These are phyloP conservation scores for Phymatocera aterrima DNA, from an alignment of 2,888 invertebrate species.

Conservation along the genomic window DNA sequence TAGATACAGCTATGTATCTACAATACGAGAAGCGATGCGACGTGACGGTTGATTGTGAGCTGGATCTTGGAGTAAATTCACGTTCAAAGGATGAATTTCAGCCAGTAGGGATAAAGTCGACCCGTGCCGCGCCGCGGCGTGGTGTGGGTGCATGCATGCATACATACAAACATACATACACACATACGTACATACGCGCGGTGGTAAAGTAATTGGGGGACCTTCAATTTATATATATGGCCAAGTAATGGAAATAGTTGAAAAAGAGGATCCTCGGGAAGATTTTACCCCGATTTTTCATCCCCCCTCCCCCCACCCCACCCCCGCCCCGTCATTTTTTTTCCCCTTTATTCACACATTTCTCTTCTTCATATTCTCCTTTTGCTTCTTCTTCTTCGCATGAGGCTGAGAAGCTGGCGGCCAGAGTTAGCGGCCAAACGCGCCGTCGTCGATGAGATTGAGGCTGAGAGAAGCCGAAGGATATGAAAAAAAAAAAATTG, in stretches of 20 bases:
- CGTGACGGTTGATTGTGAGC: neutral
- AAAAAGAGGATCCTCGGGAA: neutral
- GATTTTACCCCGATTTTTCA: slow-evolving; percentile 2
- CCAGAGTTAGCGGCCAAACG: too few relatives aligned
- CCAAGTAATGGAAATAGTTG: slow-evolving; percentile 40
- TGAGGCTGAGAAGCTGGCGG: too few relatives aligned
- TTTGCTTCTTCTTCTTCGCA: neutral
- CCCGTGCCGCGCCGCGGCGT: too few relatives aligned
- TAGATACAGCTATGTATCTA: too few relatives aligned
- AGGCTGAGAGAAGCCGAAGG: too few relatives aligned
- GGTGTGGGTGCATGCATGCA: too few relatives aligned
- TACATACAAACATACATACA: too few relatives aligned
- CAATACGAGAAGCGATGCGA: too few relatives aligned
- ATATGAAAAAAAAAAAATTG: too few relatives aligned
- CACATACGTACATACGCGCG: too few relatives aligned
- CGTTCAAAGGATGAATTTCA: slow-evolving; percentile 41
- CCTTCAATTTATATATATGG: slow-evolving; percentile 26
- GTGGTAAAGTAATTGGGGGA: slow-evolving; percentile 39
- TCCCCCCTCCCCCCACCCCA: neutral
- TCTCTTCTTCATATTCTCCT: neutral
- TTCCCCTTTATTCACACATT: neutral
- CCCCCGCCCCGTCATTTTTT: neutral
- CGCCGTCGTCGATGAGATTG: too few relatives aligned
- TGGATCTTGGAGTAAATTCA: slow-evolving; percentile 28
- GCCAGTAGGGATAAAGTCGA: neutral